A percentile compares a stretch with the other conserved stretches of the same genome.
These are phyloP conservation scores for Stenodema calcarata DNA, from an alignment of 2,888 invertebrate genomes.

Conservation along the genomic window DNA sequence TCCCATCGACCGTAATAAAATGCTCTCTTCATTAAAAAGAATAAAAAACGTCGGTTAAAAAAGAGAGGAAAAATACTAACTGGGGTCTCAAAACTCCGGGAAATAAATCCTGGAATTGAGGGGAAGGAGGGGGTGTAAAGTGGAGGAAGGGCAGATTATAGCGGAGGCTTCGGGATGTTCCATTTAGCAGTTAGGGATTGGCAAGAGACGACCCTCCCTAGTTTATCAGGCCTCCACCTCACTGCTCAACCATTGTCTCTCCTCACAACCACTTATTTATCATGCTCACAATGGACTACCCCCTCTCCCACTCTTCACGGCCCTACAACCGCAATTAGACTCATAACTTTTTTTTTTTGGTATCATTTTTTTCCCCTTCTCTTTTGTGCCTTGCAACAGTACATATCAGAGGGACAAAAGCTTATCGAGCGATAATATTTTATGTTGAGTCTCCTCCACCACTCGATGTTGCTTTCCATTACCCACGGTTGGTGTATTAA, in stretches of 20 bases:
- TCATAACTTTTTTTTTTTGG: constrained; percentile 39
- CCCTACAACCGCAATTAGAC: constrained; percentile 44
- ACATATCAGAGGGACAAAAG: constrained; percentile 28
- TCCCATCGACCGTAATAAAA: neutral
- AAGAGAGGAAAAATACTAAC: neutral
- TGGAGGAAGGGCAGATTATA: neutral
- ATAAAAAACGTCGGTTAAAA: too few species aligned
- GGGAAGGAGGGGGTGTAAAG: neutral
- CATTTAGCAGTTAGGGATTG: constrained; percentile 21
- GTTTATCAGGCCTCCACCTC: constrained; percentile 42
- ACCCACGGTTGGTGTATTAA: neutral
- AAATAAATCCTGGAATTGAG: neutral
- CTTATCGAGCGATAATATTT: constrained; percentile 18
- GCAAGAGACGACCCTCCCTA: neutral
- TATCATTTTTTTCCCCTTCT: neutral
- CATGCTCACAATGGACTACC: constrained; percentile 39
- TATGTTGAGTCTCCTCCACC: neutral
- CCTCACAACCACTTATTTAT: constrained; percentile 39
- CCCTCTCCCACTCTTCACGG: neutral
- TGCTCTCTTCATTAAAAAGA: neutral
- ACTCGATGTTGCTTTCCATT: neutral
- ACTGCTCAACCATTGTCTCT: constrained; percentile 41
- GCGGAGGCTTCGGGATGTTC: neutral
- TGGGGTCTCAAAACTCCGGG: neutral
- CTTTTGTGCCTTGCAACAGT: constrained; percentile 30